A percentile compares a stretch with the other conserved stretches of the same genome.
phyloP scores from a whole-genome alignment of 2,113 vertebrate genomes.

The Eulemur macaco region DNA sequence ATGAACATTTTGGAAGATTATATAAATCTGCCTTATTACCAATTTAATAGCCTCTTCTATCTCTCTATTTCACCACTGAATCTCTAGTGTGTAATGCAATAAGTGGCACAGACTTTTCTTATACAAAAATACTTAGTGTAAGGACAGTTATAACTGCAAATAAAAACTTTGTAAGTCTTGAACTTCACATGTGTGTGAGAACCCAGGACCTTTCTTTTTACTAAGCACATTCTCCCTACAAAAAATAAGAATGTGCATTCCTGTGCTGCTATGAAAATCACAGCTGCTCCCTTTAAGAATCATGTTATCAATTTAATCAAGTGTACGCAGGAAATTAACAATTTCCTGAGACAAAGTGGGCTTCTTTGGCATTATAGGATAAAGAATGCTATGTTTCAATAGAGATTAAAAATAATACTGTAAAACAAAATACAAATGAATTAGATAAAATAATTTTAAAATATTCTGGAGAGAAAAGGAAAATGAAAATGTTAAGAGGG shows the following conservation, averaged over 20 bases:
- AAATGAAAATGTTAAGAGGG: neutral
- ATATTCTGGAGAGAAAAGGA: neutral
- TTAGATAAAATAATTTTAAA: neutral
- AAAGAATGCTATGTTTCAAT: neutral
- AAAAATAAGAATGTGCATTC: neutral
- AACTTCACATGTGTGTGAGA: neutral
- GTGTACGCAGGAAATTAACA: neutral
- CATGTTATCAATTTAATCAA: neutral
- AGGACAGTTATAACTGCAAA: neutral
- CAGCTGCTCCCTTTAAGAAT: neutral
- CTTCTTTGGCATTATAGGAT: neutral
- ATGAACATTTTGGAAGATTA: neutral
- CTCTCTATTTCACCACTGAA: neutral
- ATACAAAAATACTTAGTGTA: neutral
- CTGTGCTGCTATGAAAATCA: neutral
- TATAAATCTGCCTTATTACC: neutral
- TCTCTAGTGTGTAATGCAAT: neutral
- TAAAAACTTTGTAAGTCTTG: neutral
- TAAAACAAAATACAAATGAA: constrained; percentile 12
- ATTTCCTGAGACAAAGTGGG: neutral
- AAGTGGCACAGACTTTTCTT: neutral
- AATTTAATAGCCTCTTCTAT: neutral
- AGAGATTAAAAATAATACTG: neutral
- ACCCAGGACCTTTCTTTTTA: neutral
- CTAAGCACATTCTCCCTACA: neutral